Percentiles rank a stretch among this genome's conserved stretches.
Evolutionary conservation across 2,888 invertebrate genomes (phyloP).

Genomic region (Harmothoe impar): DNA sequence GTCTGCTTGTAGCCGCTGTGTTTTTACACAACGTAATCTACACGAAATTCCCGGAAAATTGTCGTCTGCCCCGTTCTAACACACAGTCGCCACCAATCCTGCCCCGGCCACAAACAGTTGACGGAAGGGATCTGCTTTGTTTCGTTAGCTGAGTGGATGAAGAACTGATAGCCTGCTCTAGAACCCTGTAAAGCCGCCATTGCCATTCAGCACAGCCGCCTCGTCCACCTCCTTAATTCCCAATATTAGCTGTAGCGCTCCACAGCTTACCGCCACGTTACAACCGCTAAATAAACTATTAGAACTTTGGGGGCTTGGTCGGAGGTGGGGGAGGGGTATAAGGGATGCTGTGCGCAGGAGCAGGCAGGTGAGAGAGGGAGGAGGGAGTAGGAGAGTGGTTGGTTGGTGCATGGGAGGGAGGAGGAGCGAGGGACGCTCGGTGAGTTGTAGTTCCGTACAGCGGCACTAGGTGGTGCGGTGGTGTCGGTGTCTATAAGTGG

Average conservation of each 20-base stretch:
- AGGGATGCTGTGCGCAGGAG: not conserved
- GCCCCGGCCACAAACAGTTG: conserved; percentile 15
- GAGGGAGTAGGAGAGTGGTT: not conserved
- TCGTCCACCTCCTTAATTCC: conserved; percentile 10
- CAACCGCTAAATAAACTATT: conserved; percentile 46
- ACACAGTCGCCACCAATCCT: not conserved
- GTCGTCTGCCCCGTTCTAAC: not conserved
- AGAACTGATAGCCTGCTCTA: conserved; percentile 25
- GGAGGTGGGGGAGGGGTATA: not conserved
- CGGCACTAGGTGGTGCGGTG: conserved; percentile 30
- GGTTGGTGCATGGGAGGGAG: not conserved
- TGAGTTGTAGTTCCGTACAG: not conserved
- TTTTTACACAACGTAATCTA: not conserved
- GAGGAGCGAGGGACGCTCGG: conserved; percentile 5
- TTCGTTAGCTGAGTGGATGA: conserved; percentile 56
- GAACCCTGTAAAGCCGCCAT: not conserved
- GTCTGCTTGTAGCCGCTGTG: too few relatives aligned
- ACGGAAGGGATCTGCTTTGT: conserved; percentile 31
- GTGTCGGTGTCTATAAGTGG: conserved; percentile 30
- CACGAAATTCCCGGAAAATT: conserved; percentile 13
- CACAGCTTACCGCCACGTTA: not conserved
- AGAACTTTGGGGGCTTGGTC: not conserved
- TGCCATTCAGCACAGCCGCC: conserved; percentile 32
- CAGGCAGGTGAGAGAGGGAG: conserved; percentile 16
- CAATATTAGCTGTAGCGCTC: conserved; percentile 47